Base-by-base conservation (phyloP, 2,113 vertebrate species). In the Megaleporinus macrocephalus region DNA sequence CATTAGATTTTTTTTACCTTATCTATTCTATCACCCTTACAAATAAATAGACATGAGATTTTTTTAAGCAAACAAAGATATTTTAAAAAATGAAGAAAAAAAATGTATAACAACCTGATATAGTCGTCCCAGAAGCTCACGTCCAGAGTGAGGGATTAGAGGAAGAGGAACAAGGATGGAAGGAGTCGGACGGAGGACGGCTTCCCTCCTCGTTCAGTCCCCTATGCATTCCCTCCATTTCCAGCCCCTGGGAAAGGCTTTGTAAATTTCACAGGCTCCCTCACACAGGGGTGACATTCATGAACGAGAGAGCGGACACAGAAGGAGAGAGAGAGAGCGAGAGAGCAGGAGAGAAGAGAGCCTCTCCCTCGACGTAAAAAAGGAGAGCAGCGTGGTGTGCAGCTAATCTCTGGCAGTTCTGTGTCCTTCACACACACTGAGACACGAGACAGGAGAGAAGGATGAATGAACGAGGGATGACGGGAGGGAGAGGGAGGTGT, bases 211-310 rank as follows among this genome's bases (percentile, higher is more conserved):
- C 69, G 41, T 85, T 85, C 75, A 85, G 87, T 83, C 87, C 88
- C 74, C 84, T 86, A 81, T 87, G 88, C 73, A 88, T 92, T 73
- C 89, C 91, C 83, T 84, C 87, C 85, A 86, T 87, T 85, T 81
- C 33, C 87, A 85, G 86, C 89, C 93, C 88, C 82, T 88, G 86
- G 80, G 84, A 57, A 70, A 81, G 16, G 51, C 84, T 89, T 88
- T 91, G 88, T 85, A 81, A 85, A 90, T 90, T 91, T 89, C 90
- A 86, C 84, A 86, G 72, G 87, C 90, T 90, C 87, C 87, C 89
- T 87, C 84, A 87, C 87, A 89, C 61, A 91, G 90, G 91, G 93
- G 93, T 93, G 93, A 94, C 94, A 93, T 94, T 94, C 92, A 92
- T 89, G 86, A 89, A 88, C 47, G 83, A 86, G 79, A 78, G 84